Conservation (phyloP, 1,140 invertebrate species). For the Chironomus tepperi region DNA sequence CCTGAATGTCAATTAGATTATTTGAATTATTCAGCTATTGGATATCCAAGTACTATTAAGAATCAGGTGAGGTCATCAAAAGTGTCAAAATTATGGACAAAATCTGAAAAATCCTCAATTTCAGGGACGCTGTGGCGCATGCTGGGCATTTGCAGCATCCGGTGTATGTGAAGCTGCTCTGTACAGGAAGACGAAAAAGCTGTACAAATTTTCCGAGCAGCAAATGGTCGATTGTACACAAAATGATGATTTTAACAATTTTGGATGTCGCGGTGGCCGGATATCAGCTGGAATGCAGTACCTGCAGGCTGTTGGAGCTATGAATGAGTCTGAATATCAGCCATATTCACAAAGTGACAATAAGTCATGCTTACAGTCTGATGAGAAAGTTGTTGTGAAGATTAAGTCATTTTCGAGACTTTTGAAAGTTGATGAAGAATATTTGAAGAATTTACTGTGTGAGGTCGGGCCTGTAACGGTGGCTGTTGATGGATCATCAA, state of each 20-base stretch:
- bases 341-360: constrained; percentile 40
- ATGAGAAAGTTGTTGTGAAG: constrained; percentile 45
- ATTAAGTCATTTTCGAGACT: constrained; percentile 33
- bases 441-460: constrained; percentile 67
- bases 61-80: background rate
- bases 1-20: too few relatives aligned
- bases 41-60: too few relatives aligned
- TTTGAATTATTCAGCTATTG: too few relatives aligned
- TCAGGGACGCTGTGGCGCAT: constrained; percentile 20
- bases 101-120: background rate
- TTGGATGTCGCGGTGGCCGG: constrained; percentile 52
- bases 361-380: constrained; percentile 49
- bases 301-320: constrained; percentile 45
- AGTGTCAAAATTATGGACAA: too few relatives aligned
- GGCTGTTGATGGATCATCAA: constrained; percentile 67
- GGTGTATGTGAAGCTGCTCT: constrained; percentile 58
- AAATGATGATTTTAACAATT: constrained; percentile 36
- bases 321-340: constrained; percentile 43
- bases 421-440: constrained; percentile 53
- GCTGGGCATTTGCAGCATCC: constrained; percentile 25
- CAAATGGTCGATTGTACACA: constrained; percentile 42
- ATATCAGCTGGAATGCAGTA: constrained; percentile 51
- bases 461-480: constrained; percentile 63
- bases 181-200: constrained; percentile 50
- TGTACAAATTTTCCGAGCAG: constrained; percentile 49